Evolutionary conservation across 2,888 invertebrate genomes (phyloP).

Genomic region (Acrobasis consociella): DNA sequence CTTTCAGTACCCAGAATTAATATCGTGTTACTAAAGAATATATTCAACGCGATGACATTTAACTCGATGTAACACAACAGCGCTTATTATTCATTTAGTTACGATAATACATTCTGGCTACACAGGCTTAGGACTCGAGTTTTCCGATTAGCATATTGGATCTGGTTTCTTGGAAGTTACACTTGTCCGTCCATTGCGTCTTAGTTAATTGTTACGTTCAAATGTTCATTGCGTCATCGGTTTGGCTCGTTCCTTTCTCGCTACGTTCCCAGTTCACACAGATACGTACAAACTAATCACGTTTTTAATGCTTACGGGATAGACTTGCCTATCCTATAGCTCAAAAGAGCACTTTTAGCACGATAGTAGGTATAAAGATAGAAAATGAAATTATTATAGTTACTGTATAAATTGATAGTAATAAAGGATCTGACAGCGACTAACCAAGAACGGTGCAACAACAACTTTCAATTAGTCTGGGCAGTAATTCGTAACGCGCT

Average conservation of each 20-base stretch:
- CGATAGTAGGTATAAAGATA: too few relatives aligned
- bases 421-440: too few relatives aligned
- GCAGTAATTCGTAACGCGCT: too few relatives aligned
- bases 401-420: too few relatives aligned
- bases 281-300: not conserved
- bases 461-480: too few relatives aligned
- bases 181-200: conserved; percentile 7
- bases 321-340: too few relatives aligned
- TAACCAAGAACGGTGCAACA: too few relatives aligned
- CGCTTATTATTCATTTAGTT: conserved; percentile 7
- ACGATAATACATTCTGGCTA: not conserved
- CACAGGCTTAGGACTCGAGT: conserved; percentile 1
- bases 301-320: not conserved
- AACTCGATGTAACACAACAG: not conserved
- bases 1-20: too few relatives aligned
- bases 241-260: not conserved
- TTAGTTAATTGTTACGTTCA: conserved; percentile 29
- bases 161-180: conserved; percentile 24
- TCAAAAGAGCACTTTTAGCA: too few relatives aligned
- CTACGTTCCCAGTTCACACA: not conserved
- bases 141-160: conserved; percentile 21
- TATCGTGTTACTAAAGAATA: too few relatives aligned
- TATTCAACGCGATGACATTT: not conserved
- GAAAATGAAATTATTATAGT: too few relatives aligned
- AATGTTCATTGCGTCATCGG: conserved; percentile 26